Percentiles rank a stretch among this genome's conserved stretches.
These are phyloP conservation scores for Hydrozoanthus tunicans DNA, from an alignment of 64 coral and sea anemone species.

Conservation along the genomic window DNA sequence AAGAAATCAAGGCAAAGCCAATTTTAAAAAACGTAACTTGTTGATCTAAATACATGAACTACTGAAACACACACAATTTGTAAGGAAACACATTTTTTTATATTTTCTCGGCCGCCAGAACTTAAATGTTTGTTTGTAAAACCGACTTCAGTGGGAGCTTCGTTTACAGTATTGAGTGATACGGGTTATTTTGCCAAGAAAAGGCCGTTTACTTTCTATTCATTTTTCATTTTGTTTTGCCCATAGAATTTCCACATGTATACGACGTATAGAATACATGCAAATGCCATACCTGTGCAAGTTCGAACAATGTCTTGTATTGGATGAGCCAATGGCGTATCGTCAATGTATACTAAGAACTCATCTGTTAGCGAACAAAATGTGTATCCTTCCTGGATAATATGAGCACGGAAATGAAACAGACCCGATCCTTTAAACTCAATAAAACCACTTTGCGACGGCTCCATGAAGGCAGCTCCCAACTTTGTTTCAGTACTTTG, in stretches of 20 bases:
- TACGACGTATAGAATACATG: conserved; percentile 67
- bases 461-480: conserved; percentile 57
- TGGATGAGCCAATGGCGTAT: conserved; percentile 82
- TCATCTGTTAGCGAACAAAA: conserved; percentile 87
- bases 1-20: no score
- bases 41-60: no score
- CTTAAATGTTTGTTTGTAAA: no score
- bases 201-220: conserved; percentile 9
- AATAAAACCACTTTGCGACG: conserved; percentile 73
- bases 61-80: no score
- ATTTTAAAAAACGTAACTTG: no score
- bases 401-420: conserved; percentile 86
- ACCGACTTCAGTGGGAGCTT: no score
- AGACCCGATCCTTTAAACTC: conserved; percentile 88
- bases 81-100: no score
- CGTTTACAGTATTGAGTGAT: no score
- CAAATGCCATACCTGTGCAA: conserved; percentile 90
- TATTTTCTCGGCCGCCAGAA: no score
- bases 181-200: no score
- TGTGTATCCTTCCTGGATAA: conserved; percentile 86
- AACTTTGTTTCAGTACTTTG: conserved; percentile 22
- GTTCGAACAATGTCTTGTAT: conserved; percentile 83
- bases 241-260: conserved; percentile 86
- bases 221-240: conserved; percentile 88
- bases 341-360: conserved; percentile 88